phyloP scores from a whole-genome alignment of 2,113 vertebrate genomes.

The Nettapus auritus region DNA sequence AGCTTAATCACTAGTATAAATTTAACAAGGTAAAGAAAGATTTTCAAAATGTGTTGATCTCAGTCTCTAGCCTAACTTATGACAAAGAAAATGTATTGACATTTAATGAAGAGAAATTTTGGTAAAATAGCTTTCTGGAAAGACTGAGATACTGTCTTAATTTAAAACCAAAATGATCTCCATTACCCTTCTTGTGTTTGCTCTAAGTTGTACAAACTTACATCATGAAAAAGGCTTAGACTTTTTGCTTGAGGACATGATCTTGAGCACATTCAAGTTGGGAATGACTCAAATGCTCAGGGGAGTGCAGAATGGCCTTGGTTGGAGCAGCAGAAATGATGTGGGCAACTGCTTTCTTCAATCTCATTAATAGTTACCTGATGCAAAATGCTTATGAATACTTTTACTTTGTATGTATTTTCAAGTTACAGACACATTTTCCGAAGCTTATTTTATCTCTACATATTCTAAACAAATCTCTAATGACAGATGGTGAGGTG shows the following conservation, averaged over 20 bases:
- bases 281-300: not conserved
- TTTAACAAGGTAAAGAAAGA: slow-evolving; percentile 21
- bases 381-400: not conserved
- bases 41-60: slow-evolving; percentile 34
- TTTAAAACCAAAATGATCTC: not conserved
- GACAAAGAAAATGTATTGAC: slow-evolving; percentile 45
- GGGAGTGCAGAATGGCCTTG: accelerated
- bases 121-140: not conserved
- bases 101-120: slow-evolving; percentile 29
- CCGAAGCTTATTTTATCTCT: not conserved
- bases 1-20: slow-evolving; percentile 20
- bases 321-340: not conserved
- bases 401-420: not conserved
- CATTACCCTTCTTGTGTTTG: not conserved
- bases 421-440: not conserved
- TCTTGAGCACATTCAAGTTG: not conserved
- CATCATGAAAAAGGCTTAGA: not conserved
- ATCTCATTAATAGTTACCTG: not conserved
- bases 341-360: not conserved
- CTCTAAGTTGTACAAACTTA: not conserved
- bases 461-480: not conserved
- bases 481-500: not conserved
- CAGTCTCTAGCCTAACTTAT: not conserved
- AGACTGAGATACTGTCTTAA: not conserved
- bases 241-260: not conserved